Evolutionary conservation across 2,113 vertebrate genomes (phyloP), one percentile per base, ranked within the genome.

Genomic region (Macroglossus sobrinus): DNA sequence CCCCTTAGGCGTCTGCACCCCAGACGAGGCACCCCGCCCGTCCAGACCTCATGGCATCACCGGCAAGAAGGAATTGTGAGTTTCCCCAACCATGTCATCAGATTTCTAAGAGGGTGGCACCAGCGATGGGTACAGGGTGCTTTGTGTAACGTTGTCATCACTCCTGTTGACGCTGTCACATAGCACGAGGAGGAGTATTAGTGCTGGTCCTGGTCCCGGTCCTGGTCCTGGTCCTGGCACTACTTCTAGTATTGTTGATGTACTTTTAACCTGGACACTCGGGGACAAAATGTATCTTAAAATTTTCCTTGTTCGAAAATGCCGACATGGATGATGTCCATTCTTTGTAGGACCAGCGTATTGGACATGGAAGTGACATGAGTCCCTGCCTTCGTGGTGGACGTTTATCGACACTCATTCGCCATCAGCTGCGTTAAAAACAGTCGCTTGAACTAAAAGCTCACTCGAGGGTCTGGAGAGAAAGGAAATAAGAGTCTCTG

Each of bases 1-100:
- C 8, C 7, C 33, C 35, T 15, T 19, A 30, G 38, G 38, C 2
- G 0, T 22, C 10, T 26, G 14, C 9, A 3, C 14, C 55, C 45
- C 7, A 28, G 16, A 12, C 24, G 63, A 63, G 3, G 66, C 9
- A 0, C 28, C 15, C 12, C 4, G 4, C 18, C 59, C 86, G 38
- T 26, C 47, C 59, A 40, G 30, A 15, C 30, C 21, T n/a, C 35
- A 50, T 9, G 26, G 22, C 59, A 35, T 64, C 38, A 3, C 7
- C 30, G 47, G 28, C 16, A 55, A 24, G 22, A 22, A 12, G 14
- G 38, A 89, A 21, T 24, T 7, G 5, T 7, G 7, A 19, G 10
- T 24, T 78, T 64, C 18, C 16, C 43, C 89, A 40, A 3, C 16
- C 22, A 33, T 74, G 5, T 57, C 53, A 90, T 33, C 81, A 21